Conservation (phyloP, 2,888 invertebrate species). For the Torymus aiolomorphi region DNA sequence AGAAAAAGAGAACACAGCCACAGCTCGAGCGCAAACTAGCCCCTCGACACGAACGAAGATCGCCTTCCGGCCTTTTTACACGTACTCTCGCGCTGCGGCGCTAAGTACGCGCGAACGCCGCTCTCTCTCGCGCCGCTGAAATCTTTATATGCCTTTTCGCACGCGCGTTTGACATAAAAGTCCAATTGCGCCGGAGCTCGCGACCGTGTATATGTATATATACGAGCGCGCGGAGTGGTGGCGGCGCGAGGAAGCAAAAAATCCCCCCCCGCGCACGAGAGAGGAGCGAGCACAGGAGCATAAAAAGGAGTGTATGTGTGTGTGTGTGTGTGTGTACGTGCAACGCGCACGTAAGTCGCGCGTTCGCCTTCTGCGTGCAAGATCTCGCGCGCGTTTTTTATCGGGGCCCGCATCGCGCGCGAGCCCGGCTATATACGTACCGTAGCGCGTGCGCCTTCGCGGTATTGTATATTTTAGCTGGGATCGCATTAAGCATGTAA, state of each 20-base stretch:
- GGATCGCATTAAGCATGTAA: constrained; percentile 41
- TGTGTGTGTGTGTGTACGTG: no score
- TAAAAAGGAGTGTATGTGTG: neutral
- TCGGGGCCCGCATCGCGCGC: constrained; percentile 24
- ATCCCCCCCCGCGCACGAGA: constrained; percentile 33
- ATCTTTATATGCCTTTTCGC: constrained; percentile 45
- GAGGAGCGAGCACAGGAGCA: neutral
- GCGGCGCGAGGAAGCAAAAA: constrained; percentile 20
- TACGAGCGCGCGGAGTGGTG: neutral
- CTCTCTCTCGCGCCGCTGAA: neutral
- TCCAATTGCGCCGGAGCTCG: constrained; percentile 36
- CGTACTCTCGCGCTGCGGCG: no score
- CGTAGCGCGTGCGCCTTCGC: constrained; percentile 18
- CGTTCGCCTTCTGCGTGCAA: constrained; percentile 38
- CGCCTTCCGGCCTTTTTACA: neutral
- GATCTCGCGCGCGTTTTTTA: constrained; percentile 41
- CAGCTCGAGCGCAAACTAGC: no score
- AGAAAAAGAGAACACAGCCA: no score
- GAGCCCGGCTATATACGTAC: neutral
- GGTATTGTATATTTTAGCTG: constrained; percentile 41
- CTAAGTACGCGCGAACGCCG: no score
- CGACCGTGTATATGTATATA: constrained; percentile 24
- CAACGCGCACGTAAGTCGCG: constrained; percentile 23
- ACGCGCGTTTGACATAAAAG: constrained; percentile 41
- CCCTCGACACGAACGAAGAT: neutral